Percentiles rank a stretch among this genome's conserved stretches.
Evolutionary conservation across 1,140 invertebrate genomes (phyloP).

Genomic region (Centruroides sculpturatus): DNA sequence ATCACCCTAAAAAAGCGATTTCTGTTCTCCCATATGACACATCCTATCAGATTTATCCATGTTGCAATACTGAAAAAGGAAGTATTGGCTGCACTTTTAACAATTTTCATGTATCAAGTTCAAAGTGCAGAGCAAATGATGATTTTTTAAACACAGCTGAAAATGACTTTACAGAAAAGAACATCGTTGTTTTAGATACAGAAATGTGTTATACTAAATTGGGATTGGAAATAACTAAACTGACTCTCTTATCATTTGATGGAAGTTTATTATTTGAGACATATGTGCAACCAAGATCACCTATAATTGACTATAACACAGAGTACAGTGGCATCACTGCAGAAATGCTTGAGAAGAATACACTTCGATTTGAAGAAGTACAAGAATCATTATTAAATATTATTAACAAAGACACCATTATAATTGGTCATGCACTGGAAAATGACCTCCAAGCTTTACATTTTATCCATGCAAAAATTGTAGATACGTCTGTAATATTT

Average conservation of each 20-base stretch:
- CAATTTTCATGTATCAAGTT: no score
- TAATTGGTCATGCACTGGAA: constrained; percentile 93
- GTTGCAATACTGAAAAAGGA: no score
- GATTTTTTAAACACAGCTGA: no score
- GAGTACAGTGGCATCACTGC: constrained; percentile 79
- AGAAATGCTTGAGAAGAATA: constrained; percentile 48
- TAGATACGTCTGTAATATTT: constrained; percentile 89
- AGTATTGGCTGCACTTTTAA: no score
- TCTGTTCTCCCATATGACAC: no score
- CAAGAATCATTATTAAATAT: constrained; percentile 75
- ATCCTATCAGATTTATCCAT: no score
- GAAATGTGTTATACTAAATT: constrained; percentile 65
- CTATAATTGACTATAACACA: constrained; percentile 75
- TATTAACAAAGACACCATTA: constrained; percentile 76
- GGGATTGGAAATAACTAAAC: constrained; percentile 75
- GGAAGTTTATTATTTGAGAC: constrained; percentile 43
- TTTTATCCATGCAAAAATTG: constrained; percentile 74
- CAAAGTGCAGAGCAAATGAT: no score
- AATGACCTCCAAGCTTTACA: constrained; percentile 89
- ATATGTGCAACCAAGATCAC: constrained; percentile 58
- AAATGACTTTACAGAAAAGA: no score
- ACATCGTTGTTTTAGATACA: constrained; percentile 50
- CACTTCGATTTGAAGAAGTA: constrained; percentile 60
- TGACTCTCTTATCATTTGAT: constrained; percentile 57
- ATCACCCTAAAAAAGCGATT: no score